Base-by-base conservation (phyloP, 2,113 vertebrate species). In the Toxotes chatareus region DNA sequence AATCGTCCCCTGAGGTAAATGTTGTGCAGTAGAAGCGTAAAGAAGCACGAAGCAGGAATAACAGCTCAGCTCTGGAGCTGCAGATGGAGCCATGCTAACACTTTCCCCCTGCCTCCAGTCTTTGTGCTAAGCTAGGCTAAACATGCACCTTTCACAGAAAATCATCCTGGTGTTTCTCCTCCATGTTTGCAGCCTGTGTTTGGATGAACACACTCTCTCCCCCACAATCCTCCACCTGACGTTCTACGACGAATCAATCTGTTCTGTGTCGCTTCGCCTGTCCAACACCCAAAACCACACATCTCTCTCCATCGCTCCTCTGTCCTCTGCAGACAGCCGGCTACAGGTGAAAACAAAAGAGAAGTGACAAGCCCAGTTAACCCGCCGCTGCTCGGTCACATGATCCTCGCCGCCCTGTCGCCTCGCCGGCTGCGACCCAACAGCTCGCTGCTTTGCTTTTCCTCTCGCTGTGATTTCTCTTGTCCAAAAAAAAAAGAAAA, bases 331-430 rank as follows among this genome's bases (percentile, higher is more conserved):
- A 1, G 65, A 40, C 69, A 40, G 32, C 17, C 55, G 9, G 53
- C 71, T 51, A 74, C 87, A 83, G 87, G 87, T 84, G 86, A 84
- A 80, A 89, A 79, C 84, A 83, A 86, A 92, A 21, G 61, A 73
- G 88, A 93, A 93, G 84, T 86, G 91, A 92, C 90, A 91, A 21
- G 76, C 16, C 1, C 16, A 68, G 78, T 91, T 88, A 89, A 90
- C 88, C 85, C 67, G 40, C 40, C 65, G 46, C 89, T 34, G 83
- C 76, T 73, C 21, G 77, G 79, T 84, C 84, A 82, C 64, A 31
- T 78, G 81, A 79, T 74, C 55, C 17, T 16, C 17, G 46, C 40
- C 72, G 23, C n/a, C 63, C 68, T 59, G 79, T 57, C 73, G 59
- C 66, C 74, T 55, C 38, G 17, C 61, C 59, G 47, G 19, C 51